A percentile compares a stretch with the other conserved stretches of the same genome.
These are phyloP conservation scores for Oryzias sinensis DNA, from an alignment of 2,797 vertebrate species.

Conservation along the genomic window DNA sequence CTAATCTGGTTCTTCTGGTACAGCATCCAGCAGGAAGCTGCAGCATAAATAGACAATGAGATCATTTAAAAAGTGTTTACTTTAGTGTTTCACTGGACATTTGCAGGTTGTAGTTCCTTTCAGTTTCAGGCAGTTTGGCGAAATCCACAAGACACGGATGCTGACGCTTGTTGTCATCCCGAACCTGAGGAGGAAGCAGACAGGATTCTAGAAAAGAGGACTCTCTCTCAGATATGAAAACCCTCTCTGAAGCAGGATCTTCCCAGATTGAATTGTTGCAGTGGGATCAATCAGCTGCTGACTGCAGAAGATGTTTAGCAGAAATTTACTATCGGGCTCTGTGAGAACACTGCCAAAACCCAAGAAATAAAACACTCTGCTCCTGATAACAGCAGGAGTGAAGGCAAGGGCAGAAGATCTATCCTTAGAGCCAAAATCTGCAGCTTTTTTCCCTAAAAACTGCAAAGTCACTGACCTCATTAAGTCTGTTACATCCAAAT, in stretches of 20 bases:
- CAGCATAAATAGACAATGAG: conserved; percentile 29
- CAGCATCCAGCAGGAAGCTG: conserved; percentile 22
- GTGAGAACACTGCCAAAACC: neutral
- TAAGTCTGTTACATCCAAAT: conserved; percentile 49
- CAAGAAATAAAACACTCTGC: conserved; percentile 7
- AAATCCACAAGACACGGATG: conserved; percentile 99
- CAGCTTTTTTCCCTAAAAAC: conserved; percentile 11
- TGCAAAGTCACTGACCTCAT: conserved; percentile 47
- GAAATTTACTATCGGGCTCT: conserved; percentile 13
- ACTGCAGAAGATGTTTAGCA: conserved; percentile 9
- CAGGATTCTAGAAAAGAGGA: neutral
- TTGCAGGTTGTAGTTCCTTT: conserved; percentile 98
- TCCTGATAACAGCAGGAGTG: conserved; percentile 9
- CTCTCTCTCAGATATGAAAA: conserved; percentile 19
- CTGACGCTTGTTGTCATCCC: conserved; percentile 98
- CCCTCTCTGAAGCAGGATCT: conserved; percentile 5
- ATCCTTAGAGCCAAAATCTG: conserved; percentile 33
- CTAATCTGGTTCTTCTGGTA: conserved; percentile 28
- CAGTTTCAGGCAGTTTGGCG: conserved; percentile 94
- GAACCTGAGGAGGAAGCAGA: conserved; percentile 77
- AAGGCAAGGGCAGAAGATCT: conserved; percentile 16
- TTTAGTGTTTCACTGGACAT: conserved; percentile 99
- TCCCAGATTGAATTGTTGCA: conserved; percentile 3
- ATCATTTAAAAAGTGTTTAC: conserved; percentile 73
- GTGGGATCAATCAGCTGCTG: conserved; percentile 5